phyloP scores from a whole-genome alignment of 2,888 invertebrate genomes.

The Volucella inanis region DNA sequence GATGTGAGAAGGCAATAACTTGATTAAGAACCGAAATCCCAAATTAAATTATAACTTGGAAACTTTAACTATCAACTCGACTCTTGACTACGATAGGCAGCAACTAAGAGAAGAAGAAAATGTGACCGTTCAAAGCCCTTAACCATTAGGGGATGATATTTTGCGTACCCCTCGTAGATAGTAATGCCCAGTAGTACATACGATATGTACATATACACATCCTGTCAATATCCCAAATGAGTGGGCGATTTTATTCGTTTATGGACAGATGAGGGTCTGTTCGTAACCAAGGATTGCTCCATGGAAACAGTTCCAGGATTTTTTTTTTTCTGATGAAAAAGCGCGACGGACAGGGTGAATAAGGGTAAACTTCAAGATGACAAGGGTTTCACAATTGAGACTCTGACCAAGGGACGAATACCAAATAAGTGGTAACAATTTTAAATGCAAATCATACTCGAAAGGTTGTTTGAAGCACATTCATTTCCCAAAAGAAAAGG shows the following conservation, averaged over 20 bases:
- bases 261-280: slow-evolving; percentile 22
- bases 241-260: slow-evolving; percentile 12
- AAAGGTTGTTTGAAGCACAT: slow-evolving; percentile 57
- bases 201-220: slow-evolving; percentile 19
- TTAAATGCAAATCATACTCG: slow-evolving; percentile 69
- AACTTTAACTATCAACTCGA: slow-evolving; percentile 67
- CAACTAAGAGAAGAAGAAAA: not conserved
- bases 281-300: not conserved
- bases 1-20: slow-evolving; percentile 71
- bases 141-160: slow-evolving; percentile 38
- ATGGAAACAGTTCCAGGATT: slow-evolving; percentile 12
- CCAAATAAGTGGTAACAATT: slow-evolving; percentile 69
- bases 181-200: slow-evolving; percentile 45
- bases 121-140: not conserved
- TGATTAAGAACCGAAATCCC: slow-evolving; percentile 66
- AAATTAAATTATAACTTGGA: slow-evolving; percentile 70
- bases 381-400: slow-evolving; percentile 61
- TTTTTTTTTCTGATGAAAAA: not conserved
- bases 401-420: slow-evolving; percentile 69
- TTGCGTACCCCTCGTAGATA: slow-evolving; percentile 48
- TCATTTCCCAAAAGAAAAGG: slow-evolving; percentile 28
- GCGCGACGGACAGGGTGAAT: not conserved
- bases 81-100: slow-evolving; percentile 48
- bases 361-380: slow-evolving; percentile 48
- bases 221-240: slow-evolving; percentile 42